phyloP scores from a whole-genome alignment of 2,888 invertebrate species.

The Clusia tigrina region DNA sequence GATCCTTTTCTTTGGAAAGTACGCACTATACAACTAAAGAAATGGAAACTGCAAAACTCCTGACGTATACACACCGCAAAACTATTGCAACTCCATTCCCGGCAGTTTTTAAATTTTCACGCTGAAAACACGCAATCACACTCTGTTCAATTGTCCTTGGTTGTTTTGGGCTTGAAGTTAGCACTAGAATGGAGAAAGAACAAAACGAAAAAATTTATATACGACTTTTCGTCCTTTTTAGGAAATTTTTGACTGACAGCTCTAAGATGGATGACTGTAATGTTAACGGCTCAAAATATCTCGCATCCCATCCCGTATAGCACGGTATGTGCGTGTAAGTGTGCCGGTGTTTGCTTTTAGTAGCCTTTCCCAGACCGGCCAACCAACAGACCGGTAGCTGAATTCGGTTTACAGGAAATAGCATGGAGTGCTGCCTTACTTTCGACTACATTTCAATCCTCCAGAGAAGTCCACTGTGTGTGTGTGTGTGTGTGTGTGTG shows the following conservation, averaged over 20 bases:
- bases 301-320: slow-evolving; percentile 29
- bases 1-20: too few relatives aligned
- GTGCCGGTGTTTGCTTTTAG: slow-evolving; percentile 1
- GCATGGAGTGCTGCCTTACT: too few relatives aligned
- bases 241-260: slow-evolving; percentile 45
- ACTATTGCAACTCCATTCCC: too few relatives aligned
- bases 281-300: slow-evolving; percentile 38
- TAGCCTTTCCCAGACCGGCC: too few relatives aligned
- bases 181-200: neutral
- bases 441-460: too few relatives aligned
- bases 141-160: slow-evolving; percentile 19
- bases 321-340: neutral
- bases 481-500: slow-evolving; percentile 12
- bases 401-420: too few relatives aligned
- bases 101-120: neutral
- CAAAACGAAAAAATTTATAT: slow-evolving; percentile 12
- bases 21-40: too few relatives aligned
- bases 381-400: too few relatives aligned
- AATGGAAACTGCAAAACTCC: too few relatives aligned
- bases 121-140: slow-evolving; percentile 20
- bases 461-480: too few relatives aligned
- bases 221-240: slow-evolving; percentile 26
- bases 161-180: neutral
- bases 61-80: too few relatives aligned
- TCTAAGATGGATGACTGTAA: slow-evolving; percentile 50